phyloP scores from a whole-genome alignment of 2,113 vertebrate species.

The Bufo bufo region DNA sequence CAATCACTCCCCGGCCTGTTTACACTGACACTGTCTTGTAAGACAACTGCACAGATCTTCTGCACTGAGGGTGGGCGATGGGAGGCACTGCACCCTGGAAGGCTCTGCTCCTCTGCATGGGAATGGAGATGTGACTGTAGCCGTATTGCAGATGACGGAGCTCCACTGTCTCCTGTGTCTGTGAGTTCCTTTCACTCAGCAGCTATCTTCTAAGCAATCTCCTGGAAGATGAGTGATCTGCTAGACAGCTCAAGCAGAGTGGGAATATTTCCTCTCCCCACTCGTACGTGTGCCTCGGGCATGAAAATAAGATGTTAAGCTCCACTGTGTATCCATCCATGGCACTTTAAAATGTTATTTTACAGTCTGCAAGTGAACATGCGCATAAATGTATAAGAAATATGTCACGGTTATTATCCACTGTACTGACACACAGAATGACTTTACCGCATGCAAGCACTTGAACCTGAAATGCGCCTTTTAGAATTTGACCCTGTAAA shows the following conservation, averaged over 20 bases:
- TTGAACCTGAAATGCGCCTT: background rate
- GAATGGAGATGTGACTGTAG: slow-evolving; percentile 65
- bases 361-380: slow-evolving; percentile 57
- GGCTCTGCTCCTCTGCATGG: slow-evolving; percentile 57
- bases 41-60: slow-evolving; percentile 64
- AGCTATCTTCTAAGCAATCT: slow-evolving; percentile 66
- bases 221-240: slow-evolving; percentile 61
- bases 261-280: slow-evolving; percentile 46
- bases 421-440: slow-evolving; percentile 12
- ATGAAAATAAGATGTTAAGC: slow-evolving; percentile 56
- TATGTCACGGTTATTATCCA: slow-evolving; percentile 20
- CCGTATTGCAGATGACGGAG: slow-evolving; percentile 63
- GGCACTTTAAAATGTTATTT: slow-evolving; percentile 42
- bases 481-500: background rate
- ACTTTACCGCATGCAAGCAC: slow-evolving; percentile 15
- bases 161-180: slow-evolving; percentile 49
- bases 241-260: slow-evolving; percentile 56
- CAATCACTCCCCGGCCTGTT: slow-evolving; percentile 57
- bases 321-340: slow-evolving; percentile 32
- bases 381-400: slow-evolving; percentile 59
- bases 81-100: slow-evolving; percentile 54
- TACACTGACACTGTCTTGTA: slow-evolving; percentile 68
- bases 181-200: slow-evolving; percentile 59
- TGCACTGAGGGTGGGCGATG: background rate
- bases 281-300: slow-evolving; percentile 44